A percentile compares a stretch with the other conserved stretches of the same genome.
These are phyloP conservation scores for Pampus argenteus DNA, from an alignment of 2,797 vertebrate genomes.

Conservation along the genomic window DNA sequence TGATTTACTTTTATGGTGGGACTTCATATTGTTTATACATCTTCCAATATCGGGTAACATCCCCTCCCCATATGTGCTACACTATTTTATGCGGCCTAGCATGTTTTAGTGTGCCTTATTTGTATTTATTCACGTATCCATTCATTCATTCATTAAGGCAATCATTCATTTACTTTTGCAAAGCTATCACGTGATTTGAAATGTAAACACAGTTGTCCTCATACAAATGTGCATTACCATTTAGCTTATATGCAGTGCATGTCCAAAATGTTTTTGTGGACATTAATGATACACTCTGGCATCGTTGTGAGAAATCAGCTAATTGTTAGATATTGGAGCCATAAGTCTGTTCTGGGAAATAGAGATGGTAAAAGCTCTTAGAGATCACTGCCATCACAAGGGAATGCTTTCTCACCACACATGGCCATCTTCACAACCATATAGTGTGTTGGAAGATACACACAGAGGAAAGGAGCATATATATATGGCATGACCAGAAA, in stretches of 20 bases:
- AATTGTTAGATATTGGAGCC: slow-evolving; percentile 69
- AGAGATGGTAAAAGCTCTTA: slow-evolving; percentile 74
- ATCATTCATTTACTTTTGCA: not conserved
- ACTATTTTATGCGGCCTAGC: not conserved
- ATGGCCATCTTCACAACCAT: slow-evolving; percentile 18
- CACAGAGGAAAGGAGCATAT: not conserved
- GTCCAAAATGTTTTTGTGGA: slow-evolving; percentile 52
- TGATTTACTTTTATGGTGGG: slow-evolving; percentile 60
- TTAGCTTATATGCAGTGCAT: slow-evolving; percentile 23
- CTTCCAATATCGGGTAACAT: slow-evolving; percentile 22
- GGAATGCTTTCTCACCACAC: slow-evolving; percentile 58
- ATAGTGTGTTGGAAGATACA: slow-evolving; percentile 28
- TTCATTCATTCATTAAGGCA: not conserved
- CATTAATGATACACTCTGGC: slow-evolving; percentile 60
- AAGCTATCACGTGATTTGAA: not conserved
- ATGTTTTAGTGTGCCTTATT: slow-evolving; percentile 10
- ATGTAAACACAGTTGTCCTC: slow-evolving; percentile 11
- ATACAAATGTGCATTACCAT: slow-evolving; percentile 43
- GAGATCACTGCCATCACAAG: slow-evolving; percentile 57
- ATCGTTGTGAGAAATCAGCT: slow-evolving; percentile 57
- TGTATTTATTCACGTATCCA: not conserved
- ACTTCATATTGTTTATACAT: slow-evolving; percentile 49
- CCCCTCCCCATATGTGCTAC: slow-evolving; percentile 2
- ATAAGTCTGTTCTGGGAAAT: slow-evolving; percentile 70
- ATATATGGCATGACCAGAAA: not conserved